phyloP scores from a whole-genome alignment of 1,140 invertebrate genomes.

The Helicoverpa zea region DNA sequence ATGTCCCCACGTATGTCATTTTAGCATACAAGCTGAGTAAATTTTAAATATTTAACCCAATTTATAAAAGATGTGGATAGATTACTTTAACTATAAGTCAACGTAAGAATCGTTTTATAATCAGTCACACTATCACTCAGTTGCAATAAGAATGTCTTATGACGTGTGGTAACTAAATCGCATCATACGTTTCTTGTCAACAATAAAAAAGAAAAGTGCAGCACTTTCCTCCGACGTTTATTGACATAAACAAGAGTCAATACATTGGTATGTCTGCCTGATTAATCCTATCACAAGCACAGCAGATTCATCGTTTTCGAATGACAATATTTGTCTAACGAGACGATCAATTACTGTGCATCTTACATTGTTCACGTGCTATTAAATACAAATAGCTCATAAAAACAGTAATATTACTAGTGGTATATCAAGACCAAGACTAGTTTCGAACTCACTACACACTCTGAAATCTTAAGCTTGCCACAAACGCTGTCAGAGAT shows the following conservation, averaged over 20 bases:
- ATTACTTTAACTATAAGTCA: too few species aligned
- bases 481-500: not conserved
- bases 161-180: not conserved
- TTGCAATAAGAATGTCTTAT: too few species aligned
- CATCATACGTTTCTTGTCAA: not conserved
- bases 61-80: too few species aligned
- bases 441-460: not conserved
- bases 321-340: slow-evolving; percentile 43
- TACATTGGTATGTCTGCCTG: slow-evolving; percentile 32
- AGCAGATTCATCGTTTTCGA: slow-evolving; percentile 18
- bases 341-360: slow-evolving; percentile 16
- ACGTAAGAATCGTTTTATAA: too few species aligned
- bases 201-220: not conserved
- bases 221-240: slow-evolving; percentile 8
- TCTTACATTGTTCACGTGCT: slow-evolving; percentile 18
- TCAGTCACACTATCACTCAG: too few species aligned
- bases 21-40: too few species aligned
- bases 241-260: slow-evolving; percentile 39
- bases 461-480: slow-evolving; percentile 2
- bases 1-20: not conserved
- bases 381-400: not conserved
- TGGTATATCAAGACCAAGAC: not conserved
- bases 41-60: too few species aligned
- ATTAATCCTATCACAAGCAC: slow-evolving; percentile 18
- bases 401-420: not conserved